Base-by-base conservation (phyloP, 1,140 invertebrate species). In the Meteorus sp. region DNA sequence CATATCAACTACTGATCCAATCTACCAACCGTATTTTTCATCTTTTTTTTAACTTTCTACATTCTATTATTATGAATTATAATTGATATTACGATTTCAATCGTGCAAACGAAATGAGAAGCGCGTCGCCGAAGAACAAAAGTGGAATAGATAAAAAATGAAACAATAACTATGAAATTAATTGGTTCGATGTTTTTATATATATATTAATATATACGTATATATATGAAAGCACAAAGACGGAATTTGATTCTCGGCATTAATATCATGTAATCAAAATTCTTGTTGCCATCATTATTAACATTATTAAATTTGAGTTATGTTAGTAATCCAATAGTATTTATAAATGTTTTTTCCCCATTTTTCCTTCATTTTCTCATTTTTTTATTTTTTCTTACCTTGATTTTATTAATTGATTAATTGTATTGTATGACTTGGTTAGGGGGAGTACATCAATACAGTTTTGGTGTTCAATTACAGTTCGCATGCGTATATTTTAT, bases 391-490 rank as follows among this genome's bases (percentile, higher is more conserved):
- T 31, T 65, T 55, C 54, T n/a, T n/a, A n/a, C n/a, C n/a, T n/a
- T n/a, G 60, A 58, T 61, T 56, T 61, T 41, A 59, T 33, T 58
- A 52, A 59, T 64, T 62, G 62, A 65, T 65, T 56, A 52, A 62
- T 61, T 27, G 25, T 43, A 25, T 56, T 37, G 25, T 41, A 58
- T 62, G 35, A 61, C 44, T 59, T n/a, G 45, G 43, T 54, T 62
- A 61, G 27, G 56, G 59, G 61, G 39, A 61, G 39, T 64, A 70
- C 62, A 71, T 67, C 60, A 64, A 71, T 74, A 73, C 67, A 73
- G 68, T 68, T 64, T 78, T 79, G 77, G 77, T 79, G 76, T 79
- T 79, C 74, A 74, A 66, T 78, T 79, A 79, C 75, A 79, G 77
- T 77, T 78, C 70, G 68, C 23, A 67, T 66, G 72, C 56, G 61